phyloP scores from a whole-genome alignment of 2,113 vertebrate genomes.

The Arizona elegans region DNA sequence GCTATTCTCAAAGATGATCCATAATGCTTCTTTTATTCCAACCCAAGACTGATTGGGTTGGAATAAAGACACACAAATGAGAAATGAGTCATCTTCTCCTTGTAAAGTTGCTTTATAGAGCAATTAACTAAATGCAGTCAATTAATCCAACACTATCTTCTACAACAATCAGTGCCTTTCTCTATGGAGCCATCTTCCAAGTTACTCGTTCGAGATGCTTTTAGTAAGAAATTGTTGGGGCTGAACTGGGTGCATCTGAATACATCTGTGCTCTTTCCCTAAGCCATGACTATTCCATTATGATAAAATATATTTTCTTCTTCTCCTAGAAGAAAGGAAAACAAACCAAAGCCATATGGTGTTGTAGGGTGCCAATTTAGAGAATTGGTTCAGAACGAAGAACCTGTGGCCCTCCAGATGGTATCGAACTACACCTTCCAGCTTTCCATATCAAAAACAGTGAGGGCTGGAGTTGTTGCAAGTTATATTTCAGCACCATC shows the following conservation, averaged over 20 bases:
- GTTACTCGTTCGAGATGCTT: neutral
- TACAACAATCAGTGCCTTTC: neutral
- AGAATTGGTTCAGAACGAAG: neutral
- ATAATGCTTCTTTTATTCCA: conserved; percentile 23
- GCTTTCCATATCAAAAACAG: neutral
- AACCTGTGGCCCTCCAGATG: neutral
- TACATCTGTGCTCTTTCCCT: neutral
- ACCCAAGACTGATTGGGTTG: neutral
- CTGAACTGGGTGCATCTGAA: neutral
- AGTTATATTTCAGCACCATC: neutral
- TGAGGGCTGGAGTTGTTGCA: neutral
- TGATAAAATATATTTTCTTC: neutral
- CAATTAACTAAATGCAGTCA: conserved; percentile 8
- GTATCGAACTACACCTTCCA: neutral
- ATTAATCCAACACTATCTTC: neutral
- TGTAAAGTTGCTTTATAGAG: fast-evolving
- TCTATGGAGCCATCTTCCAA: neutral
- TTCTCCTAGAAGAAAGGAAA: neutral
- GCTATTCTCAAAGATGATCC: conserved; percentile 1
- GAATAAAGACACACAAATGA: conserved; percentile 8
- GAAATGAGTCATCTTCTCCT: neutral
- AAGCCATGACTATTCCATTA: neutral
- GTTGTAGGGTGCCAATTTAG: neutral
- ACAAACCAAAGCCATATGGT: neutral
- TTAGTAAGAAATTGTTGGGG: neutral